Base-by-base conservation (phyloP, 1,140 invertebrate genomes). In the Lucilia cuprina region DNA sequence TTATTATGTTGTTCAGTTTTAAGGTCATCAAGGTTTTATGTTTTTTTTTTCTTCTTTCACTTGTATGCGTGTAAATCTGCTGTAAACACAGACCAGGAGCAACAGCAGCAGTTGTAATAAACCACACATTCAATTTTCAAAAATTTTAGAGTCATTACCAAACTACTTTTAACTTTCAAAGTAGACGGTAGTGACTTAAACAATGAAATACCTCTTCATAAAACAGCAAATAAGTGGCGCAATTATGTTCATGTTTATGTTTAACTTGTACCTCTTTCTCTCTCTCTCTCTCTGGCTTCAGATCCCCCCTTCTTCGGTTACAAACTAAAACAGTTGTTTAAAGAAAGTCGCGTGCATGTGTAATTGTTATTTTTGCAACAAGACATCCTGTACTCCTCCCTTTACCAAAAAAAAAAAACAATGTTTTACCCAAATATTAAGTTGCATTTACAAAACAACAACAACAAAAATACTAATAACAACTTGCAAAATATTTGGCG, bases 1-100 rank as follows among this genome's bases (percentile, higher is more conserved):
- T 55, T 55, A 2, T 49, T 49, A 49, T 49, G 49, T 49, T 41
- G 10, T 10, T 41, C 10, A 10, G 41, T 41, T 60, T 70, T 70
- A 70, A 70, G 65, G 65, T 70, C 65, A 70, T 70, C 65, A 70
- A 70, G 65, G 65, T 70, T 70, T 70, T 70, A 60, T n/a, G n/a
- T 60, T 60, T 14, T 17, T 60, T 21, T 4, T 70, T 30, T 30
- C 3, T 30, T 30, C 3, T 30, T 30, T 3, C 25, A 30, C 25
- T 30, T 70, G 65, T n/a, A 70, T 70, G 65, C 65, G 65, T 25
- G 65, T 70, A 70, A 70, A 70, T 70, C 65, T 70, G 65, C 21
- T 21, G n/a, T 70, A 70, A 70, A 70, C 65, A 70, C 65, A 21
- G 3, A 70, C 21, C 65, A 70, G 65, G 17, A 70, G 65, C 19